phyloP scores from a whole-genome alignment of 2,888 invertebrate species.

The Labia minor region DNA sequence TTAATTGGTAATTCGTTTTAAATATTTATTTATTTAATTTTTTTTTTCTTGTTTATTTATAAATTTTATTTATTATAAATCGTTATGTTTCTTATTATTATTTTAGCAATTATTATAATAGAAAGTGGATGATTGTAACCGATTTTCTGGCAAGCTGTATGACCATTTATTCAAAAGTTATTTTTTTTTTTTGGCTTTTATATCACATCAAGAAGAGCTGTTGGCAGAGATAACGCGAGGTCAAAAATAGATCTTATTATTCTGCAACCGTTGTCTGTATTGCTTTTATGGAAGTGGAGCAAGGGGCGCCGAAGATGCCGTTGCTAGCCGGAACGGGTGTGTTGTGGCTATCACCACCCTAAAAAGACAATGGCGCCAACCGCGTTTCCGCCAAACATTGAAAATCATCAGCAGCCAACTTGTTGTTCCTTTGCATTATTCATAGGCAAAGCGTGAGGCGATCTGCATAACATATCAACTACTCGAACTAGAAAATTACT shows the following conservation, averaged over 20 bases:
- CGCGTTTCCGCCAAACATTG: not conserved
- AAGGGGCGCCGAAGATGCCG: not conserved
- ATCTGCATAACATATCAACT: not conserved
- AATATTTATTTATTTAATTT: no score
- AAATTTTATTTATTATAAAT: no score
- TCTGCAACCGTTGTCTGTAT: conserved; percentile 1
- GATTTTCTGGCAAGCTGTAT: not conserved
- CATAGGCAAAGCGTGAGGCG: not conserved
- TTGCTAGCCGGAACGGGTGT: not conserved
- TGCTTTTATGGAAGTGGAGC: not conserved
- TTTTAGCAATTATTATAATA: not conserved
- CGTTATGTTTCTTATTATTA: no score
- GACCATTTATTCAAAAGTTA: not conserved
- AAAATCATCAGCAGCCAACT: conserved; percentile 7
- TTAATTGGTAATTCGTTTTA: no score
- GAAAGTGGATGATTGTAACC: not conserved
- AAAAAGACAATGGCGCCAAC: conserved; percentile 1
- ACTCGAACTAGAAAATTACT: not conserved
- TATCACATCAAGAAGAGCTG: not conserved
- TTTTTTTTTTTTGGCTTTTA: not conserved
- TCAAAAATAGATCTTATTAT: conserved; percentile 7
- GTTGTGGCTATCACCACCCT: not conserved
- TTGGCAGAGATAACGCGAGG: not conserved
- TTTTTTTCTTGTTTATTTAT: not conserved
- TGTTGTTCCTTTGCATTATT: conserved; percentile 4